Evolutionary conservation across 2,113 vertebrate genomes (phyloP), one percentile per base, ranked within the genome.

Genomic region (Pachyramphus minor): DNA sequence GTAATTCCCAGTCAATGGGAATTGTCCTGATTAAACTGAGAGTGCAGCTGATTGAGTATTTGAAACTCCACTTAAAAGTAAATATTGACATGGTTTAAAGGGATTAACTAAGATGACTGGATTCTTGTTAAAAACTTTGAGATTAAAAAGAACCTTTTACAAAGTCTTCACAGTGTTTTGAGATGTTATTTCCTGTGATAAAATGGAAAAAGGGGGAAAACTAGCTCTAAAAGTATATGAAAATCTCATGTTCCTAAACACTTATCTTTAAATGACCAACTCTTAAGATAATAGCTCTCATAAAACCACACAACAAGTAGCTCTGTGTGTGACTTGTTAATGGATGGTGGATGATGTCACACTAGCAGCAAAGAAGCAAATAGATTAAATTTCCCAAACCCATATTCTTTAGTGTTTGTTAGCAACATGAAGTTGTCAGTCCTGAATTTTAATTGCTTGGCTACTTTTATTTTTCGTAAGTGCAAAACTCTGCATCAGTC

Each of bases 71-170:
- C 67, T 90, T 76, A 73, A 88, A 92, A 94, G 75, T 90, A 94
- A 96, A 97, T 90, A 97, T 83, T 91, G 78, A 88, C 67, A 66
- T 8, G 4, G 71, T 84, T 93, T 94, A 93, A 93, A 95, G 41
- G 67, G 71, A 95, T 95, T 94, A 96, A 88, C 75, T 83, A 73
- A 85, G 16, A 93, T 62, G 63, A 83, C 67, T 69, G 75, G 45
- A 80, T 88, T 85, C 58, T 87, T 91, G 90, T 94, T 91, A 41
- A 89, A 94, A 97, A 69, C 71, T 73, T 56, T 79, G 63, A 59
- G 5, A 79, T 69, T 73, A 90, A 90, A 92, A 85, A 81, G 33
- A 83, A 23, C 41, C 71, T 90, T 95, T 93, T 66, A 90, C 37
- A 66, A 90, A 93, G 58, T 33, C 45, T 88, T 92, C 41, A 56